Evolutionary conservation across 2,113 vertebrate species (phyloP).

Genomic region (Pyrgilauda ruficollis): DNA sequence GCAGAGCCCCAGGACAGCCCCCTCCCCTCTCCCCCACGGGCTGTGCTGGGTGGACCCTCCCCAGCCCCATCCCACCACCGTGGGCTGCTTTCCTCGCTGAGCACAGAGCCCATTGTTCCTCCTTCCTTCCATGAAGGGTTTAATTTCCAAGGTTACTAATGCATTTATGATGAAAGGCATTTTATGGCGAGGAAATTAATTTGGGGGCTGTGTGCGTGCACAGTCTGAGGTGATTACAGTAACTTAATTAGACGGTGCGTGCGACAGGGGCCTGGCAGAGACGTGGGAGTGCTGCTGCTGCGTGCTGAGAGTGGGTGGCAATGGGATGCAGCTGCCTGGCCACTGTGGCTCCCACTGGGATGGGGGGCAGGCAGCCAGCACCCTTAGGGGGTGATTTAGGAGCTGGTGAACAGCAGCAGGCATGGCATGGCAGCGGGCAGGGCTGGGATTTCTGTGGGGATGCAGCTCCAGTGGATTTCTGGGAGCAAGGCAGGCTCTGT

Average conservation of each 20-base stretch:
- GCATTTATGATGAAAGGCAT: slow-evolving; percentile 41
- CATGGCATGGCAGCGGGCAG: rapidly evolving
- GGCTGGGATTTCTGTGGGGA: rapidly evolving
- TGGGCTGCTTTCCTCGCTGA: neutral
- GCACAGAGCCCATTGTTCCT: neutral
- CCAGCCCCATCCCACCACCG: neutral
- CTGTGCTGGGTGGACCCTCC: neutral
- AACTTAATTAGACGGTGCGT: neutral
- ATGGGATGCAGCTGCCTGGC: neutral
- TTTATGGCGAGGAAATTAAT: slow-evolving; percentile 57
- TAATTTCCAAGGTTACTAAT: slow-evolving; percentile 43
- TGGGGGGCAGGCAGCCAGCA: neutral
- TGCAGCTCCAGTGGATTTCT: neutral
- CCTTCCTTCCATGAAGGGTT: neutral
- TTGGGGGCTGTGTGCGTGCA: neutral
- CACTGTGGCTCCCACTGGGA: neutral
- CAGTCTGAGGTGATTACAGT: slow-evolving; percentile 10
- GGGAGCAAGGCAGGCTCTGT: neutral
- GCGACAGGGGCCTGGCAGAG: neutral
- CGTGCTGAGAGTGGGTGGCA: neutral
- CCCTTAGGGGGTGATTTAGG: neutral
- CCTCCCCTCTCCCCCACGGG: rapidly evolving
- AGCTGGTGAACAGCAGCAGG: neutral
- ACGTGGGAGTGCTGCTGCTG: neutral
- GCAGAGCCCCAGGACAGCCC: neutral